Evolutionary conservation across 1,140 invertebrate species (phyloP).

Genomic region (Zaprionus taronus): DNA sequence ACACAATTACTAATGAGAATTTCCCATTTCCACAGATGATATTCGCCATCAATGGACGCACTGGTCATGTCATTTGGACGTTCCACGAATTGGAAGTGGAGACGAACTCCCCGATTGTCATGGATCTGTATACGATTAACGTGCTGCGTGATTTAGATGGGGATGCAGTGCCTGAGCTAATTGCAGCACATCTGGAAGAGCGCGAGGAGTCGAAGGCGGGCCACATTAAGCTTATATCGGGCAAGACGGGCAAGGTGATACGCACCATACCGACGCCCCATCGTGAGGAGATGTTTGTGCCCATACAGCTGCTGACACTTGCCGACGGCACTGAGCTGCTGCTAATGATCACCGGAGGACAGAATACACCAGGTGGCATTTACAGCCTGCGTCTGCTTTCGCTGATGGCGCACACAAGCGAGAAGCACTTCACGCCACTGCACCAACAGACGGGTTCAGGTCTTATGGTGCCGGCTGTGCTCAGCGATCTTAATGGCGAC

Average conservation of each 20-base stretch:
- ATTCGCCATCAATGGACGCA: constrained; percentile 88
- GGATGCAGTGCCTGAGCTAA: constrained; percentile 89
- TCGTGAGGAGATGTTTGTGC: constrained; percentile 90
- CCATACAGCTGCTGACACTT: constrained; percentile 76
- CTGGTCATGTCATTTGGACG: constrained; percentile 89
- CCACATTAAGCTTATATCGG: constrained; percentile 89
- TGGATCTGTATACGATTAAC: constrained; percentile 89
- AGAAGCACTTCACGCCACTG: constrained; percentile 78
- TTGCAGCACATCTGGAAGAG: constrained; percentile 89
- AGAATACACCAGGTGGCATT: constrained; percentile 90
- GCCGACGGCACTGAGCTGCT: constrained; percentile 81
- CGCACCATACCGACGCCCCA: constrained; percentile 88
- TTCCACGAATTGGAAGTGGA: constrained; percentile 85
- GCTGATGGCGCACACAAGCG: constrained; percentile 80
- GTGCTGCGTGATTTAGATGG: constrained; percentile 90
- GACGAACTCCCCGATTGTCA: constrained; percentile 80
- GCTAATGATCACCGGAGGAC: constrained; percentile 90
- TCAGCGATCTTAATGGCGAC: constrained; percentile 91
- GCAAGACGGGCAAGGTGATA: constrained; percentile 88
- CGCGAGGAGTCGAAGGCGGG: constrained; percentile 85
- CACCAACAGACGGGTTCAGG: constrained; percentile 82
- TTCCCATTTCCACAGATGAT: constrained; percentile 86
- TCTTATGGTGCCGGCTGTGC: constrained; percentile 88
- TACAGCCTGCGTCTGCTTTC: constrained; percentile 87
- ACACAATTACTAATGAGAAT: not conserved